These are phyloP conservation scores for Thaleichthys pacificus DNA, from an alignment of 2,797 vertebrate genomes.

Conservation along the genomic window DNA sequence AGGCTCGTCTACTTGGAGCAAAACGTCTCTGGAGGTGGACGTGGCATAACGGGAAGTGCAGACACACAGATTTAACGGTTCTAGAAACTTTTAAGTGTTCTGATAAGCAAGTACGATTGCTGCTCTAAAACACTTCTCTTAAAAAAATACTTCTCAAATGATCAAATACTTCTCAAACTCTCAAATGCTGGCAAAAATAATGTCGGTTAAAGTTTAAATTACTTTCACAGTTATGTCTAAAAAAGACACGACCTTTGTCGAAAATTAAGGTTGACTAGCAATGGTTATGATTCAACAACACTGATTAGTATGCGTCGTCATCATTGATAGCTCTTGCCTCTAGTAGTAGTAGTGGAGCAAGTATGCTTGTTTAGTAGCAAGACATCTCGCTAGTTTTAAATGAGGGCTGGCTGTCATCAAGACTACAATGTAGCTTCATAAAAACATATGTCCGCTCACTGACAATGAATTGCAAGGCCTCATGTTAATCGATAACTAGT, in stretches of 20 bases:
- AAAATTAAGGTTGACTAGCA: background rate
- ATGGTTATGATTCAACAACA: background rate
- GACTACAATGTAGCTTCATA: too few relatives aligned
- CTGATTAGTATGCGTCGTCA: conserved; percentile 69
- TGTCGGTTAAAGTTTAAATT: background rate
- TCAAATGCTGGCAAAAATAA: background rate
- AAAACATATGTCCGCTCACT: too few relatives aligned
- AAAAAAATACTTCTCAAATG: background rate
- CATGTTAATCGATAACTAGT: too few relatives aligned
- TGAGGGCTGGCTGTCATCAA: background rate
- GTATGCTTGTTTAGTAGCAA: too few relatives aligned
- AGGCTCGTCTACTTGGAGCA: background rate
- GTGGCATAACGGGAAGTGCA: conserved; percentile 7
- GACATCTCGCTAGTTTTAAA: background rate
- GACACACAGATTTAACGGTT: background rate
- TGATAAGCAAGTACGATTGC: too few relatives aligned
- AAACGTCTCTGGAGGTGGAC: background rate
- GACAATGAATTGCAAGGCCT: too few relatives aligned
- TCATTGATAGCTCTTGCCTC: conserved; percentile 27
- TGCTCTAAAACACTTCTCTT: too few relatives aligned
- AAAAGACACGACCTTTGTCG: background rate
- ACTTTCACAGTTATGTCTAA: background rate
- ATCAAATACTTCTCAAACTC: background rate
- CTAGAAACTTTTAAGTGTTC: too few relatives aligned
- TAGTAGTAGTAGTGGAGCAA: too few relatives aligned